Percentiles rank a stretch among this genome's conserved stretches.
Conservation (phyloP, 2,888 invertebrate genomes). For the Chydorus sphaericus region DNA sequence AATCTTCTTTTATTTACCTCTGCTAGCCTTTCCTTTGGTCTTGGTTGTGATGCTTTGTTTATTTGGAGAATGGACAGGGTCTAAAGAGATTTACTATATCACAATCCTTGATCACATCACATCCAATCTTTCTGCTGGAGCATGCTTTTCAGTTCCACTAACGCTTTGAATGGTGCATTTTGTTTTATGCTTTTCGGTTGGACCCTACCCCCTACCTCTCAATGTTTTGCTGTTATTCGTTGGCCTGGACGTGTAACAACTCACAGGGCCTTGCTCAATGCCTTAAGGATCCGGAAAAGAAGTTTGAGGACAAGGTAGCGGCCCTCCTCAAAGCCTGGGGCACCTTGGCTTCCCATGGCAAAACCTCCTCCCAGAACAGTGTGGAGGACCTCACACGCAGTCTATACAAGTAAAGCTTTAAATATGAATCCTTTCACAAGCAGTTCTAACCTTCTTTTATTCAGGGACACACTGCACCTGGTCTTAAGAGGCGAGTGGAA, state of each 20-base stretch:
- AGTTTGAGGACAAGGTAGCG: slow-evolving; percentile 10
- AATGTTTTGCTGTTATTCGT: background rate
- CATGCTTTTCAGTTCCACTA: too few species aligned
- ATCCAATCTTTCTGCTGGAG: background rate
- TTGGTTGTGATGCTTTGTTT: slow-evolving; percentile 3
- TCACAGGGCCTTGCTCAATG: slow-evolving; percentile 11
- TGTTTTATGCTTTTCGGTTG: background rate
- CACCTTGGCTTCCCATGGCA: slow-evolving; percentile 3
- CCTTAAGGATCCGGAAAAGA: slow-evolving; percentile 14
- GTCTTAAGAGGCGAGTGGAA: slow-evolving; percentile 43
- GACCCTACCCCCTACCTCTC: too few species aligned
- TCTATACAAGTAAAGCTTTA: slow-evolving; percentile 6
- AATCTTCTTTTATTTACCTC: too few species aligned
- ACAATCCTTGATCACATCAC: too few species aligned
- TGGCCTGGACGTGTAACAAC: background rate
- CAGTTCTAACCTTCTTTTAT: slow-evolving; percentile 14
- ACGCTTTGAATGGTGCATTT: background rate
- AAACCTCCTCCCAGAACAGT: slow-evolving; percentile 7
- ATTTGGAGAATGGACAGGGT: background rate
- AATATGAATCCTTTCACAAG: background rate
- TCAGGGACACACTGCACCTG: slow-evolving; percentile 27
- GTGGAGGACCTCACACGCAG: slow-evolving; percentile 4
- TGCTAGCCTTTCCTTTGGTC: too few species aligned
- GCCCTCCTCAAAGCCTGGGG: slow-evolving; percentile 11
- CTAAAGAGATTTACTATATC: too few species aligned